phyloP scores from a whole-genome alignment of 2,113 vertebrate species.

The Ceratotherium simum region DNA sequence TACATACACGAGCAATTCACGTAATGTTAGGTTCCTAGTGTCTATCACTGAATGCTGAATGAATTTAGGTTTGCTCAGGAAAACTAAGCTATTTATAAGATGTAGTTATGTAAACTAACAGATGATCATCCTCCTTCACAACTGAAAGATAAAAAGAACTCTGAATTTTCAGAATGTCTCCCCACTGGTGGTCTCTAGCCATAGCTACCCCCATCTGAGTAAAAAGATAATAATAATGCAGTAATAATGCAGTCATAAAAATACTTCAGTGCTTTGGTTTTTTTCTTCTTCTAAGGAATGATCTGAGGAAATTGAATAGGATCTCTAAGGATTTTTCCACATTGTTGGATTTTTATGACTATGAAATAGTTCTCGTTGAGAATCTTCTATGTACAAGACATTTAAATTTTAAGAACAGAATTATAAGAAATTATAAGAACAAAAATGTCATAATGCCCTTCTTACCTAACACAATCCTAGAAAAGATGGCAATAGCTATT shows the following conservation, averaged over 20 bases:
- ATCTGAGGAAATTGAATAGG: slow-evolving; percentile 24
- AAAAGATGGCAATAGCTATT: not conserved
- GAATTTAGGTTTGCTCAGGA: slow-evolving; percentile 60
- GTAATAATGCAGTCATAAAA: slow-evolving; percentile 22
- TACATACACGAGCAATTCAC: not conserved
- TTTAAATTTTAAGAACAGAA: slow-evolving; percentile 24
- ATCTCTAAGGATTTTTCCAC: slow-evolving; percentile 38
- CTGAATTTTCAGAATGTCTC: slow-evolving; percentile 39
- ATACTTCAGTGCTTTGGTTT: not conserved
- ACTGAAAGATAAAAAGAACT: slow-evolving; percentile 37
- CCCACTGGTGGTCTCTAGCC: not conserved
- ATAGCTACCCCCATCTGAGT: not conserved
- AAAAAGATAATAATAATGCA: slow-evolving; percentile 11
- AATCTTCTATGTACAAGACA: not conserved
- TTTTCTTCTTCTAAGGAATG: slow-evolving; percentile 1
- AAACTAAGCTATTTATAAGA: slow-evolving; percentile 68
- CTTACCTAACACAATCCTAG: not conserved
- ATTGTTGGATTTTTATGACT: not conserved
- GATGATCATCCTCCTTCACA: slow-evolving; percentile 39
- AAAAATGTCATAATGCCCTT: not conserved
- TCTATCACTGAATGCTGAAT: slow-evolving; percentile 30
- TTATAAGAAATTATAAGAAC: not conserved
- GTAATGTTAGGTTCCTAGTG: not conserved
- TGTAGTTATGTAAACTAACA: slow-evolving; percentile 65
- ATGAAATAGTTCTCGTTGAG: not conserved